Evolutionary conservation across 2,113 vertebrate species (phyloP).

Genomic region (Pontoporia blainvillei): DNA sequence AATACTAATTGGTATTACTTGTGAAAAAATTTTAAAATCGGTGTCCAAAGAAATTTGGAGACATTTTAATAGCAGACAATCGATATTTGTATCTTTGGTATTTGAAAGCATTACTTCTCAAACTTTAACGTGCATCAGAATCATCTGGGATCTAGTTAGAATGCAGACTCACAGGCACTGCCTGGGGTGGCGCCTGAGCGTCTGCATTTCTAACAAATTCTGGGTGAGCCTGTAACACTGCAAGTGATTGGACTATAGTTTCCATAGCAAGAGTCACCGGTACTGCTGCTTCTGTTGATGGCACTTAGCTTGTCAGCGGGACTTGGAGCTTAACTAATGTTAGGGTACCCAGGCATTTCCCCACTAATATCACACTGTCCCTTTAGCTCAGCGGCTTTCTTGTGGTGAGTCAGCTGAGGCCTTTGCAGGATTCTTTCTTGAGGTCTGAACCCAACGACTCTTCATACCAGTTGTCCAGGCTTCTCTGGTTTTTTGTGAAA

Average conservation of each 20-base stretch:
- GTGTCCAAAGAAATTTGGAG: not conserved
- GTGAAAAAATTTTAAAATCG: not conserved
- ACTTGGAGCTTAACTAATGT: not conserved
- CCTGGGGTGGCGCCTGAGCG: not conserved
- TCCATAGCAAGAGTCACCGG: accelerated
- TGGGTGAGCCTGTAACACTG: accelerated
- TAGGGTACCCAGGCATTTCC: not conserved
- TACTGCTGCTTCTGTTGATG: not conserved
- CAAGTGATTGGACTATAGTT: not conserved
- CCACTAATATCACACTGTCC: not conserved
- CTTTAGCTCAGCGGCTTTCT: not conserved
- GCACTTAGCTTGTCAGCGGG: not conserved
- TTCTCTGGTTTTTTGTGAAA: slow-evolving; percentile 42
- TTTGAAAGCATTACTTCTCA: not conserved
- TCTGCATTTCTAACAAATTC: not conserved
- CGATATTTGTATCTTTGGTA: not conserved
- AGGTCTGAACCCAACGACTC: not conserved
- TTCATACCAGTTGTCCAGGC: not conserved
- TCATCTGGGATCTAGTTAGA: not conserved
- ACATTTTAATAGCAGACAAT: not conserved
- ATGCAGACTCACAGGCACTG: not conserved
- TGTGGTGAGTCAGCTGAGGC: not conserved
- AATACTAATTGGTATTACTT: not conserved
- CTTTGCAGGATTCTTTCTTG: not conserved
- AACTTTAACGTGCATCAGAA: not conserved